Evolutionary conservation across 2,797 vertebrate species (phyloP).

Genomic region (Falco naumanni): DNA sequence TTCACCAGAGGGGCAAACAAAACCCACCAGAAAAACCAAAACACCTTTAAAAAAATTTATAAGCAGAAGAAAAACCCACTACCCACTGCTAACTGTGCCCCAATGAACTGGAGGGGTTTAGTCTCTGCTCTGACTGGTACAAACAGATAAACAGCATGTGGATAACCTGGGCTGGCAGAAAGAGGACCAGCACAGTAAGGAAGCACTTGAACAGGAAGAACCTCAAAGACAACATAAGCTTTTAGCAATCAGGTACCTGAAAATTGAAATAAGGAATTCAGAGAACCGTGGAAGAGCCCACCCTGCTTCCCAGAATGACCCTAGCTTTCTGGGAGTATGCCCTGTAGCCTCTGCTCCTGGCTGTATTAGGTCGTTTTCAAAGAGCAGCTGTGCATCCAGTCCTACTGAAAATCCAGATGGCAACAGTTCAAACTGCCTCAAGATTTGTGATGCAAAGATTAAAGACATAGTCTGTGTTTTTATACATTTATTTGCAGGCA

Average conservation of each 20-base stretch:
- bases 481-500: neutral
- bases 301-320: rapidly evolving
- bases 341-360: neutral
- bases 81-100: neutral
- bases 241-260: neutral
- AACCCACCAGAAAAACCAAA: neutral
- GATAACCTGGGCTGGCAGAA: neutral
- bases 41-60: neutral
- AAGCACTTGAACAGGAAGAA: neutral
- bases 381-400: neutral
- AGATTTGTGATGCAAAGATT: neutral
- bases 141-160: neutral
- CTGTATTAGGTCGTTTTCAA: neutral
- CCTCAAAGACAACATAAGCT: neutral
- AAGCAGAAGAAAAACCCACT: neutral
- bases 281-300: neutral
- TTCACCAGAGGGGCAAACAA: neutral
- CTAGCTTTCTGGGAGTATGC: neutral
- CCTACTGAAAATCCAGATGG: neutral
- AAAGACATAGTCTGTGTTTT: neutral
- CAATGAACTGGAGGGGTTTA: neutral
- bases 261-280: neutral
- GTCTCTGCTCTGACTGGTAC: neutral
- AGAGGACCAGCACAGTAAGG: neutral
- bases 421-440: neutral